These are phyloP conservation scores for Otus scops DNA, from an alignment of 2,797 vertebrate species.

Conservation along the genomic window DNA sequence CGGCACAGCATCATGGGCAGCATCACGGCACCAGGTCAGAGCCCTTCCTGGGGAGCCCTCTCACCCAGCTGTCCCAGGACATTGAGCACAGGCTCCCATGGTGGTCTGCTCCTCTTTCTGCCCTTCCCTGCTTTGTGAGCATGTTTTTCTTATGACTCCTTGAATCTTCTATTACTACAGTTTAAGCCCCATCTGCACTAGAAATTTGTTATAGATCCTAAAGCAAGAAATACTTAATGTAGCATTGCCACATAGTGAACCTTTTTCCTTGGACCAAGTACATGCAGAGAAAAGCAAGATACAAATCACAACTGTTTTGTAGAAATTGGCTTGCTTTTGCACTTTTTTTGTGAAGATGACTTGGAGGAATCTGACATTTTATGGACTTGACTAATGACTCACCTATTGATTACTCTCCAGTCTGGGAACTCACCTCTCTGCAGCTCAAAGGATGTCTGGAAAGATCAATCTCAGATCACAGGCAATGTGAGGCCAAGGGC, in stretches of 20 bases:
- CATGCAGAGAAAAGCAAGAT: background rate
- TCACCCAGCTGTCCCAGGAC: background rate
- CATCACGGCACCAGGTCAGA: background rate
- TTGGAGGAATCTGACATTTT: background rate
- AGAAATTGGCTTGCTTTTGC: background rate
- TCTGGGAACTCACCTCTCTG: background rate
- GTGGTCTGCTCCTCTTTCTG: background rate
- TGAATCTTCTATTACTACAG: background rate
- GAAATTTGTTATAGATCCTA: background rate
- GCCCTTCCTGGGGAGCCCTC: background rate
- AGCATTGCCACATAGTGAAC: background rate
- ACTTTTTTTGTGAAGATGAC: background rate
- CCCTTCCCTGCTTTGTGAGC: background rate
- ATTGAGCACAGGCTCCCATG: fast-evolving
- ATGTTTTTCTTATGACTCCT: background rate
- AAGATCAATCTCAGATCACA: background rate
- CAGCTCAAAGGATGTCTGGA: background rate
- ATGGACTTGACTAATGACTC: background rate
- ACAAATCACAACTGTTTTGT: background rate
- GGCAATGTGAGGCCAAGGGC: background rate
- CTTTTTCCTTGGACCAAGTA: background rate
- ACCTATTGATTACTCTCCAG: background rate
- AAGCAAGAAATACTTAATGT: background rate
- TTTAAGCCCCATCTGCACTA: background rate
- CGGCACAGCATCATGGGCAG: background rate